These are phyloP conservation scores for Geranospiza caerulescens DNA, from an alignment of 2,797 vertebrate species.

Conservation along the genomic window DNA sequence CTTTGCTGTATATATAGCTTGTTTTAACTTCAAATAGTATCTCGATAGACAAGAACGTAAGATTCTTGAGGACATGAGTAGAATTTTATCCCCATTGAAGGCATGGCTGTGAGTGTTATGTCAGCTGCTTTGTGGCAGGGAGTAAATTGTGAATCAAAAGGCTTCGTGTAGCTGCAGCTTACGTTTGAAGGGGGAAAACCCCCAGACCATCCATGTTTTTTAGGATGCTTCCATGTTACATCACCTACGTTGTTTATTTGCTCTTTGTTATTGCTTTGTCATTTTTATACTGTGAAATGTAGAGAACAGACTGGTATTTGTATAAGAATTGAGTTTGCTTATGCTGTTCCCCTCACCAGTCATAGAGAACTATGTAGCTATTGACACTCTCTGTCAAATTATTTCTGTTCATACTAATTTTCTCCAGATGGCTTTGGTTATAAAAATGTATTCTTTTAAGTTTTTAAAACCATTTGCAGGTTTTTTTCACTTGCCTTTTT, in stretches of 20 bases:
- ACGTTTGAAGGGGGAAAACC: background rate
- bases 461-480: background rate
- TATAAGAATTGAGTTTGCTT: background rate
- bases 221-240: background rate
- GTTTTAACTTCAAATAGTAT: background rate
- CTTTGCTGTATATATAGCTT: constrained; percentile 9
- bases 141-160: background rate
- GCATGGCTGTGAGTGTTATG: background rate
- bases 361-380: background rate
- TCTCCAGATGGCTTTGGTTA: background rate
- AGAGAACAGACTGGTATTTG: background rate
- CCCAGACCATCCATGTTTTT: background rate
- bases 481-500: background rate
- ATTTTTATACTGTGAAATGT: background rate
- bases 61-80: background rate
- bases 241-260: background rate
- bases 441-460: background rate
- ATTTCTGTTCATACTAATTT: background rate
- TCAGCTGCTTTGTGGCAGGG: background rate
- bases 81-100: background rate
- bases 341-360: background rate
- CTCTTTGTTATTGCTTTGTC: background rate
- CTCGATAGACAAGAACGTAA: background rate
- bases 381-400: background rate
- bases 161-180: background rate